These are phyloP conservation scores for Tinea trinotella DNA, from an alignment of 2,888 invertebrate species.

Conservation along the genomic window DNA sequence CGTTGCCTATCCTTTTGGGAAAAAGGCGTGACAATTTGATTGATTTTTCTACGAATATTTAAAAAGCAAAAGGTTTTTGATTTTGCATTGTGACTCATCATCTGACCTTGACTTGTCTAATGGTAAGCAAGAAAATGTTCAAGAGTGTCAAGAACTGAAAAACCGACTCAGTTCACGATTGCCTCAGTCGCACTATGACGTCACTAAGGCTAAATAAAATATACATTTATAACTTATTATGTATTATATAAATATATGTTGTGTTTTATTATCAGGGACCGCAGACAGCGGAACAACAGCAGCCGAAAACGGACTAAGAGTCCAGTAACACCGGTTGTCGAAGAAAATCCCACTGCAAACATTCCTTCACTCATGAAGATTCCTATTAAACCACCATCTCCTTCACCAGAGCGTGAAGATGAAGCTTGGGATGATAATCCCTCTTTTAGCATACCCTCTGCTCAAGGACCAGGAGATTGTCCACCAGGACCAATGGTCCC, in stretches of 20 bases:
- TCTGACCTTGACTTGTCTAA: no score
- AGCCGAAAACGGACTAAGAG: slow-evolving; percentile 40
- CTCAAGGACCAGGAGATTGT: slow-evolving; percentile 23
- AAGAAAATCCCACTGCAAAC: slow-evolving; percentile 38
- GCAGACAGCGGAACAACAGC: slow-evolving; percentile 39
- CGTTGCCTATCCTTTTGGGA: no score
- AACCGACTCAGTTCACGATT: no score
- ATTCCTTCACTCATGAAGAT: slow-evolving; percentile 56
- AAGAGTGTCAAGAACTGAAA: no score
- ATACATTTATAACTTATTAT: no score
- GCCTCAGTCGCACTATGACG: no score
- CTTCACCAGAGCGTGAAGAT: slow-evolving; percentile 28
- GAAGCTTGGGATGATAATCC: background rate
- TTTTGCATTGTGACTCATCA: no score
- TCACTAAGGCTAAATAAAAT: no score
- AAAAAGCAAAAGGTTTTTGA: no score
- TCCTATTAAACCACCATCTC: slow-evolving; percentile 42
- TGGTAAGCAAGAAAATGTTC: no score
- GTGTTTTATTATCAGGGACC: background rate
- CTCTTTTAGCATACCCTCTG: slow-evolving; percentile 19
- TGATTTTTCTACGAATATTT: no score
- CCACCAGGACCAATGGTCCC: slow-evolving; percentile 24
- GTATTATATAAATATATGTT: slow-evolving; percentile 14
- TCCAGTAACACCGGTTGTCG: slow-evolving; percentile 40
- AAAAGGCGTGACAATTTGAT: no score